Percentiles rank a stretch among this genome's conserved stretches.
These are phyloP conservation scores for Pogonophryne albipinna DNA, from an alignment of 2,797 vertebrate species.

Conservation along the genomic window DNA sequence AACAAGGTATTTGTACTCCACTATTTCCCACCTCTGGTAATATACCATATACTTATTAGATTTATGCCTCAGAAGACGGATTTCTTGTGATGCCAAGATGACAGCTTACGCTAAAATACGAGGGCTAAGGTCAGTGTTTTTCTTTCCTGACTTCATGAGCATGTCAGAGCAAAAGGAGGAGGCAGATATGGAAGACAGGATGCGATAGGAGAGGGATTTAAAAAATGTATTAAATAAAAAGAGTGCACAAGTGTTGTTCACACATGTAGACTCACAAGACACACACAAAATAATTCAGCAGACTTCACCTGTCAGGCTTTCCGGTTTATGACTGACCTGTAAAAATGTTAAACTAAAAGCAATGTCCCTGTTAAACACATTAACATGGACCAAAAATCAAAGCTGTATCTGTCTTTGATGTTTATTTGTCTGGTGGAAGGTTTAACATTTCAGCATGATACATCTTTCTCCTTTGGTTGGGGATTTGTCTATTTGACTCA, in stretches of 20 bases:
- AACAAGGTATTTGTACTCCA: too few relatives aligned
- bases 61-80: not conserved
- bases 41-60: not conserved
- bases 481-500: conserved; percentile 27
- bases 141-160: conserved; percentile 15
- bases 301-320: conserved; percentile 9
- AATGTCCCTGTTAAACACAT: conserved; percentile 5
- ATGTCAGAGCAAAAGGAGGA: conserved; percentile 14
- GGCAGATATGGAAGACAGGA: conserved; percentile 22
- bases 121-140: conserved; percentile 24
- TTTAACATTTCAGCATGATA: conserved; percentile 7
- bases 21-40: not conserved
- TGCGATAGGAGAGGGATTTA: conserved; percentile 28
- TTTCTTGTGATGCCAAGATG: conserved; percentile 4
- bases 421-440: conserved; percentile 2
- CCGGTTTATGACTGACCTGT: not conserved
- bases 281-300: not conserved
- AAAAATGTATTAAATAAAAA: conserved; percentile 7
- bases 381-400: conserved; percentile 5
- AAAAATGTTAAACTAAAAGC: not conserved
- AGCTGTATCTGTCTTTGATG: not conserved
- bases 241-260: not conserved
- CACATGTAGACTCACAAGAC: not conserved
- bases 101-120: conserved; percentile 4
- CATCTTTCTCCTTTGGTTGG: conserved; percentile 2